phyloP scores from a whole-genome alignment of 2,797 vertebrate genomes.

The Salarias fasciatus region DNA sequence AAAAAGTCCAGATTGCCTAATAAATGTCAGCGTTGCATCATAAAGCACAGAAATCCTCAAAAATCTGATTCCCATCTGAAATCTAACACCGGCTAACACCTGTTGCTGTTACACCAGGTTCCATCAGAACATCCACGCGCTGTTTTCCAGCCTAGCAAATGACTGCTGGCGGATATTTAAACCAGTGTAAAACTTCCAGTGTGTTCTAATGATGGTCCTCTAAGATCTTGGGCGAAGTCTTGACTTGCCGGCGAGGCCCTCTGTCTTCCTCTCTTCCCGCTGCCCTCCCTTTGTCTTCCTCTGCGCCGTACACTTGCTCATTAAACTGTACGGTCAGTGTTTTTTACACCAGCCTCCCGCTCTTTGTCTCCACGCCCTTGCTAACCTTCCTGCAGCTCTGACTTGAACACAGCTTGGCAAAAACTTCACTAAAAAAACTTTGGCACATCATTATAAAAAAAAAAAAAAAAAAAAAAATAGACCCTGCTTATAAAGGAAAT shows the following conservation, averaged over 20 bases:
- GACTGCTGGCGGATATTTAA: conserved; percentile 26
- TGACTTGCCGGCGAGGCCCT: conserved; percentile 40
- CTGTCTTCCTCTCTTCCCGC: conserved; percentile 41
- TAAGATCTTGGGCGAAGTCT: conserved; percentile 38
- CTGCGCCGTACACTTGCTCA: conserved; percentile 56
- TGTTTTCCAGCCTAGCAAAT: conserved; percentile 3
- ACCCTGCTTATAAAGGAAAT: conserved; percentile 62
- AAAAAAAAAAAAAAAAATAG: conserved; percentile 75
- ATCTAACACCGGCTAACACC: conserved; percentile 43
- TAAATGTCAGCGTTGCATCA: conserved; percentile 70
- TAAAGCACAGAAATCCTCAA: conserved; percentile 46
- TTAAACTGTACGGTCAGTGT: conserved; percentile 69
- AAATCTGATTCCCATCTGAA: conserved; percentile 52
- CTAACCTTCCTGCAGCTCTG: conserved; percentile 60
- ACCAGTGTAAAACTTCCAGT: conserved; percentile 3
- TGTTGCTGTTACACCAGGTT: conserved; percentile 56
- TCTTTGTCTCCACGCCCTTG: conserved; percentile 60
- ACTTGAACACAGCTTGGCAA: conserved; percentile 63
- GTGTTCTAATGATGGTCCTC: conserved; percentile 38
- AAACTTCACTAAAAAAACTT: conserved; percentile 69
- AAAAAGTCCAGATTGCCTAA: conserved; percentile 69
- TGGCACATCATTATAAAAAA: conserved; percentile 65
- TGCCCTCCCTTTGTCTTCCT: conserved; percentile 52
- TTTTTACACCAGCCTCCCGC: conserved; percentile 38
- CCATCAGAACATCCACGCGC: conserved; percentile 32